A percentile compares a stretch with the other conserved stretches of the same genome.
phyloP scores from a whole-genome alignment of 53 echinoderm and acorn worm genomes.

The Echinometra lucunter region DNA sequence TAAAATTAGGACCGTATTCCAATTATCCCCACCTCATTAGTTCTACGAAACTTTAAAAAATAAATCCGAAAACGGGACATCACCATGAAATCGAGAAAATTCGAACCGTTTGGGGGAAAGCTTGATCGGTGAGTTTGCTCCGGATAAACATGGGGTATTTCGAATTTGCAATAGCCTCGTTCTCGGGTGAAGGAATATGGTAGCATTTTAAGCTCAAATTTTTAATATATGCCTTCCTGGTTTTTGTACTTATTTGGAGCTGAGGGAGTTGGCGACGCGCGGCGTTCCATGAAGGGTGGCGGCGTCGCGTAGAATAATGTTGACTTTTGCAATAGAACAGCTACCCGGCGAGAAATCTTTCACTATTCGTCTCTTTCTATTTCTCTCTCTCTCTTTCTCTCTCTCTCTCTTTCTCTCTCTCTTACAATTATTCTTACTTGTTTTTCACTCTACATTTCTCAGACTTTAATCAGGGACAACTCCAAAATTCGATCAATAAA shows the following conservation, averaged over 20 bases:
- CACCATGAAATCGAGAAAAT: neutral
- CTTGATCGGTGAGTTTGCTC: neutral
- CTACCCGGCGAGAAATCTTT: neutral
- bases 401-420: neutral
- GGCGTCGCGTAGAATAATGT: neutral
- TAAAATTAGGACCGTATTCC: neutral
- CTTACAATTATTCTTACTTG: neutral
- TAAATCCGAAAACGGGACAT: neutral
- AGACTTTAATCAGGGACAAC: no score
- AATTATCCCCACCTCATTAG: neutral
- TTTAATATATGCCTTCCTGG: neutral
- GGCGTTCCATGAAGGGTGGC: neutral
- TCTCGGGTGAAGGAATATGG: neutral
- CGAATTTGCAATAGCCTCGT: neutral
- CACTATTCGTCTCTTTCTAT: neutral
- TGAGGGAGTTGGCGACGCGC: neutral
- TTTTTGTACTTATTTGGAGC: conserved; percentile 10
- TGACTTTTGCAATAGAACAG: neutral
- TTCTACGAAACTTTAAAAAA: neutral
- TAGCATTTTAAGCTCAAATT: conserved; percentile 4
- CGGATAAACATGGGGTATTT: neutral
- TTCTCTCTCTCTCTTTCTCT: neutral
- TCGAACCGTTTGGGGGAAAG: neutral
- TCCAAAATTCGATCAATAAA: no score
- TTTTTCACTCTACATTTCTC: no score